Evolutionary conservation across 2,797 vertebrate genomes (phyloP), one percentile per base, ranked within the genome.

Genomic region (Mormyrops boulengeri): DNA sequence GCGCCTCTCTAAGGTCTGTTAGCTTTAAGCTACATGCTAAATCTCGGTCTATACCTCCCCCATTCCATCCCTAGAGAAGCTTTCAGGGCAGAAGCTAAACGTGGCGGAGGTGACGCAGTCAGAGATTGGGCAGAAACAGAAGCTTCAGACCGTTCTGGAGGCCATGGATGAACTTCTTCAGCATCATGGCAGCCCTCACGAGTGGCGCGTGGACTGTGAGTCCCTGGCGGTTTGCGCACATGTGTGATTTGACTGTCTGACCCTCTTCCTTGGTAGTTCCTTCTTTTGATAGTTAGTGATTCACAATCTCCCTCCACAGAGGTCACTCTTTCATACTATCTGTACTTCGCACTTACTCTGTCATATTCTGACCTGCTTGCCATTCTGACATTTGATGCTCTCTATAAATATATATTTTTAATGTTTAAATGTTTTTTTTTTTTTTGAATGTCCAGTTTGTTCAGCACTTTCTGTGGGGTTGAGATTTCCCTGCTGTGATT

Each of bases 51-150:
- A 5, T 41, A 19, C 2, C 4, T 2, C 30, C 30, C 3, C 3
- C n/a, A 22, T 12, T 44, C 47, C 12, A 12, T 7, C 84, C 9
- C 69, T 93, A 99, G 98, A 99, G 89, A 98, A 98, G 85, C 60
- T 99, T 92, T 97, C 96, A 0, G 95, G 95, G 89, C 94, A 95
- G 90, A 99, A 98, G 92, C 96, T 99, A 94, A 98, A 99, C 0
- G 98, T 99, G 91, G 98, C 99, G 0, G 99, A 99, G 94, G 98
- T 99, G 93, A 99, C 98, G 0, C 99, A 99, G 89, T 99, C 99
- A 0, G 98, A 99, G 93, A 97, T 98, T 0, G 98, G 97, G 14
- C 99, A 99, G 94, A 99, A 98, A 62, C 99, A 98, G 93, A 99
- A 99, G 95, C 93, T 99, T 60, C 98, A 98, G 94, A 99, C 97